Evolutionary conservation across 1,140 invertebrate genomes (phyloP).

Genomic region (Lordiphosa stackelbergi): DNA sequence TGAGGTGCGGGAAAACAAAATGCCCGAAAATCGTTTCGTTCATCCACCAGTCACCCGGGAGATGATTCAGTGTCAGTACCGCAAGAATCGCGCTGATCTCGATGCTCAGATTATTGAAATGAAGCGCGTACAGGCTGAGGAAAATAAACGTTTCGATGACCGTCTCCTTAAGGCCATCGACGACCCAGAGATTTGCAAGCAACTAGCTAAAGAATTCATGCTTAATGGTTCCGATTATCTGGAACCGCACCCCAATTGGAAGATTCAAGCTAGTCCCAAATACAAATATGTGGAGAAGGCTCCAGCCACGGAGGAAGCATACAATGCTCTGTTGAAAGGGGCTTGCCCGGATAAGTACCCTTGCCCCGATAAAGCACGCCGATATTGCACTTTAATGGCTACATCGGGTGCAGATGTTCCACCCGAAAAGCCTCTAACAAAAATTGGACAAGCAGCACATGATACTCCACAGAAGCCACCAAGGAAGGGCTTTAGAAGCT

Average conservation of each 20-base stretch:
- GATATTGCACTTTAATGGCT: constrained; percentile 36
- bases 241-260: constrained; percentile 65
- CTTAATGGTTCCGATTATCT: constrained; percentile 46
- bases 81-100: constrained; percentile 37
- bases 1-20: constrained; percentile 54
- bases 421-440: neutral
- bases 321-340: constrained; percentile 8
- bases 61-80: constrained; percentile 30
- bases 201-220: constrained; percentile 49
- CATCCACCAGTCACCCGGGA: constrained; percentile 47
- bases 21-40: constrained; percentile 64
- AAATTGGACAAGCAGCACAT: neutral
- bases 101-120: constrained; percentile 58
- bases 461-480: neutral
- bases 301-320: constrained; percentile 18
- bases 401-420: constrained; percentile 6
- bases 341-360: constrained; percentile 32
- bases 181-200: constrained; percentile 47
- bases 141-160: constrained; percentile 42
- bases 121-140: constrained; percentile 54
- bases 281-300: constrained; percentile 34
- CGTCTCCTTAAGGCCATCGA: constrained; percentile 44
- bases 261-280: constrained; percentile 48
- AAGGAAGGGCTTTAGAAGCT: constrained; percentile 1
- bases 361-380: constrained; percentile 25